Base-by-base conservation (phyloP, 2,888 invertebrate species). In the Germaria angustata region DNA sequence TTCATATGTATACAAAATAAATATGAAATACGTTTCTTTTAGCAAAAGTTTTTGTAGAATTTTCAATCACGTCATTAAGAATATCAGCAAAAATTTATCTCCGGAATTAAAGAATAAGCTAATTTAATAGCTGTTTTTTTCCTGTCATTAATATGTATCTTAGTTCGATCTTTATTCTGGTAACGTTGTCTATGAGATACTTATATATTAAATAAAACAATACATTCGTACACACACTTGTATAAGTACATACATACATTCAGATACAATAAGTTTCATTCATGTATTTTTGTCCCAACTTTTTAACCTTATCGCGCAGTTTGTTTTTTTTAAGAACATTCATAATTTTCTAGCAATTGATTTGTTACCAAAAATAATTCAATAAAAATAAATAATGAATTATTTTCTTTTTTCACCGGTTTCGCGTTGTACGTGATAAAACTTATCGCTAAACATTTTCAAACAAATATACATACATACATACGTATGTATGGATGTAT, bases 191-290 rank as follows among this genome's bases (percentile, higher is more conserved):
- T n/a, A n/a, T n/a, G n/a, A n/a, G n/a, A n/a, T n/a, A n/a, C n/a
- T n/a, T n/a, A n/a, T n/a, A n/a, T n/a, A n/a, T n/a, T n/a, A n/a
- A n/a, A n/a, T n/a, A n/a, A n/a, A n/a, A n/a, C n/a, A n/a, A n/a
- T n/a, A n/a, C n/a, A n/a, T n/a, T n/a, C n/a, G n/a, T n/a, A n/a
- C n/a, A n/a, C n/a, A n/a, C n/a, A n/a, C n/a, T n/a, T n/a, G 15
- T n/a, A n/a, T n/a, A 24, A 22, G 49, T 3, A 55, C 11, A 15
- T 34, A 55, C 11, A 9, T 17, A 34, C 34, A 28, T 34, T 7
- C 34, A 17, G 17, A 51, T 6, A 57, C 3, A 72, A 39, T 44
- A 63, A 77, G 77, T 69, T 81, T 81, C 81, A 81, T 81, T 81
- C 81, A 81, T 81, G 51, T 71, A 57, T 72, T 80, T 57, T 69